Percentiles rank a stretch among this genome's conserved stretches.
Evolutionary conservation across 1,140 invertebrate species (phyloP).

Genomic region (Eurosta solidaginis): DNA sequence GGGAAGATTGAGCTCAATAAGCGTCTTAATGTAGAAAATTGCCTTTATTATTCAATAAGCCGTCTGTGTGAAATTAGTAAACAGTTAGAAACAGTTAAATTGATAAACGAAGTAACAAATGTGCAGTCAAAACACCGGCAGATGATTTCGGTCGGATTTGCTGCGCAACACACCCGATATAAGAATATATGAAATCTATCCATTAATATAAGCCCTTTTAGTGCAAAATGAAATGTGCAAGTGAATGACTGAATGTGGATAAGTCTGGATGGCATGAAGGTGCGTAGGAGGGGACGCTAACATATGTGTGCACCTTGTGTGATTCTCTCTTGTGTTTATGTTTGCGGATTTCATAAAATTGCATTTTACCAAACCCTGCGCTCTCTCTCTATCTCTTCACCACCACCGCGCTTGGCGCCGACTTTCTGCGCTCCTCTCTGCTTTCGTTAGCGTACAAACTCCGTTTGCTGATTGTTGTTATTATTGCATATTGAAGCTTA

Average conservation of each 20-base stretch:
- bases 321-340: background rate
- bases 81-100: too few relatives aligned
- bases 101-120: background rate
- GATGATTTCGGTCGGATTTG: background rate
- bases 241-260: background rate
- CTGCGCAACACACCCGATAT: conserved; percentile 10
- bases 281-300: background rate
- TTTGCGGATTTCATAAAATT: conserved; percentile 14
- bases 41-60: too few relatives aligned
- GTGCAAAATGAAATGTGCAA: background rate
- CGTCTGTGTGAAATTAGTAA: too few relatives aligned
- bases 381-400: background rate
- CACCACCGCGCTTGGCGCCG: background rate
- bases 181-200: too few relatives aligned
- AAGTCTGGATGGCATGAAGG: background rate
- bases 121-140: background rate
- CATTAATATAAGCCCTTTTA: conserved; percentile 15
- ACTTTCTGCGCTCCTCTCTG: background rate
- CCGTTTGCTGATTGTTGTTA: background rate
- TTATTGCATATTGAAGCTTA: background rate
- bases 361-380: conserved; percentile 2
- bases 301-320: background rate
- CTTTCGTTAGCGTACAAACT: conserved; percentile 8
- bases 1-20: too few relatives aligned
- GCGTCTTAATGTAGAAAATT: too few relatives aligned